Percentiles rank a stretch among this genome's conserved stretches.
These are phyloP conservation scores for Melanostoma mellinum DNA, from an alignment of 2,888 invertebrate species.

Conservation along the genomic window DNA sequence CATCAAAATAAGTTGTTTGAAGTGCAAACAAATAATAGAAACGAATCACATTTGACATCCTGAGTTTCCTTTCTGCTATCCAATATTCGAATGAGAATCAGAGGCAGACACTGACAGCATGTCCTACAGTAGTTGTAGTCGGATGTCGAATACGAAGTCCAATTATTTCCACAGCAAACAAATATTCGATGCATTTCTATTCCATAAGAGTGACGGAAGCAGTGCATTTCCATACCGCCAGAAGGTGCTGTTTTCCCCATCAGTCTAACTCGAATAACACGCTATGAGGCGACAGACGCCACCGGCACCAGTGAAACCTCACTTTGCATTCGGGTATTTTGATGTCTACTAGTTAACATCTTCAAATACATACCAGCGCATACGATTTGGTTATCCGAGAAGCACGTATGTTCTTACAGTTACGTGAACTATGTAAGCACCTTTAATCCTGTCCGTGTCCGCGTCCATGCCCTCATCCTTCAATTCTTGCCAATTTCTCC, in stretches of 20 bases:
- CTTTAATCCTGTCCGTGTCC: conserved; percentile 45
- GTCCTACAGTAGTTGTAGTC: background rate
- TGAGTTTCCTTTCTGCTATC: background rate
- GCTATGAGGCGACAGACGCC: no score
- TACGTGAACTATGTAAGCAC: conserved; percentile 50
- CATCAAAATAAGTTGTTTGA: background rate
- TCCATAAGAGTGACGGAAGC: background rate
- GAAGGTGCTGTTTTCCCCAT: no score
- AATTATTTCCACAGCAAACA: conserved; percentile 21
- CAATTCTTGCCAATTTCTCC: no score
- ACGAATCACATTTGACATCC: background rate
- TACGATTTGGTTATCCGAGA: no score
- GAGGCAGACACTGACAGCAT: background rate
- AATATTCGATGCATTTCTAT: conserved; percentile 14
- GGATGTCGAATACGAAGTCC: conserved; percentile 6
- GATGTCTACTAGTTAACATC: no score
- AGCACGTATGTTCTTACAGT: conserved; percentile 5
- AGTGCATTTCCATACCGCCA: no score
- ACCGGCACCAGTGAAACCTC: no score
- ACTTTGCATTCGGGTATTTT: no score
- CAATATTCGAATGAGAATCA: background rate
- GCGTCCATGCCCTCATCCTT: conserved; percentile 3
- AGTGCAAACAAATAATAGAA: background rate
- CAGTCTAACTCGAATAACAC: no score
- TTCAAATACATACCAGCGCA: no score